Evolutionary conservation across 2,888 invertebrate genomes (phyloP), one percentile per base, ranked within the genome.

Genomic region (Helobdella robusta): DNA sequence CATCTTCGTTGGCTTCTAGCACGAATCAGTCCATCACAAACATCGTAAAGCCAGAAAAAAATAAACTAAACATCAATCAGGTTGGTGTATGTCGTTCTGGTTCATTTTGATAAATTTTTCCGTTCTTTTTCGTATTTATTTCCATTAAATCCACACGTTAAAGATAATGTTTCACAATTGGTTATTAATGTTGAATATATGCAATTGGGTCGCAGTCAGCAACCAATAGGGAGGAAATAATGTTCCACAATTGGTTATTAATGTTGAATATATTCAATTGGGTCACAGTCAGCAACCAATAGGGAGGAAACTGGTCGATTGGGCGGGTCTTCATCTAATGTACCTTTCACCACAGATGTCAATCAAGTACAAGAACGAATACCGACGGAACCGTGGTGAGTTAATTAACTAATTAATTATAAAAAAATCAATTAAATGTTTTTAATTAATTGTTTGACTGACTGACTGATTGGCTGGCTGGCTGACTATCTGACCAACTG

Each of bases 341-440:
- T 34, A 11, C 62, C 62, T n/a, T 62, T 62, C 62, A 62, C 48
- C 25, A 62, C 61, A 5, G 56, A 56, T 1, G 56, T 18, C 56
- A 56, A 56, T 32, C 56, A 56, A 28, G 28, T n/a, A 30, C 56
- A 56, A 4, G 56, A 56, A n/a, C 28, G 28, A 8, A n/a, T 30
- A 8, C 25, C 8, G 30, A 56, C 28, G 30, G 46, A 62, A 30
- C 62, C 62, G 6, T 62, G 62, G 62, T 62, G n/a, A 15, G 62
- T 62, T 44, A 20, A 6, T 48, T 2, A 4, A n/a, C n/a, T 20
- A 46, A 46, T 20, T 2, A 46, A 20, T 46, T 46, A 20, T 8
- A 4, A 20, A 2, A 20, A 4, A 4, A 8, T 2, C 8, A 2
- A 2, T 23, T 8, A 46, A 20, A 20, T 2, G 2, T 46, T 46